phyloP scores from a whole-genome alignment of 2,888 invertebrate genomes.

The Xylophagus ater region DNA sequence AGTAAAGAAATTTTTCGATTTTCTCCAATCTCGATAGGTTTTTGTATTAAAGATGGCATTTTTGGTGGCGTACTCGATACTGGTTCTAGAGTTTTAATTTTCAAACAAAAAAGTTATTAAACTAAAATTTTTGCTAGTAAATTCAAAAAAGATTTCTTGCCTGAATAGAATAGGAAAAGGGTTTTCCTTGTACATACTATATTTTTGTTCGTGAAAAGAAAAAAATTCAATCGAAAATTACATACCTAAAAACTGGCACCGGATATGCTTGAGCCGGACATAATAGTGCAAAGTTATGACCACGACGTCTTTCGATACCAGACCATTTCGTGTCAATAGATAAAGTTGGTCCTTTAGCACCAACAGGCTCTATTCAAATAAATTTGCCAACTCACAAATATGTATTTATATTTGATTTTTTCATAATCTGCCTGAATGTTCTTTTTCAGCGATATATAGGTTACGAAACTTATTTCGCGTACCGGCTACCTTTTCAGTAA shows the following conservation, averaged over 20 bases:
- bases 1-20: constrained; percentile 39
- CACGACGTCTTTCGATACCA: constrained; percentile 41
- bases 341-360: constrained; percentile 60
- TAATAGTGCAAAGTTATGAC: constrained; percentile 26
- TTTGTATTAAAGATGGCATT: constrained; percentile 37
- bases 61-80: constrained; percentile 43
- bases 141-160: too few relatives aligned
- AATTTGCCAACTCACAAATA: constrained; percentile 11
- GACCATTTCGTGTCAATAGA: constrained; percentile 56
- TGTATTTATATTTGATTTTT: too few relatives aligned
- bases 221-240: too few relatives aligned
- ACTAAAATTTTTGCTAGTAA: too few relatives aligned
- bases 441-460: too few relatives aligned
- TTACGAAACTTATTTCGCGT: too few relatives aligned
- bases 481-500: too few relatives aligned
- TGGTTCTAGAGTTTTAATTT: constrained; percentile 35
- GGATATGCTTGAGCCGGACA: constrained; percentile 41
- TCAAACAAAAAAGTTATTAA: constrained; percentile 47
- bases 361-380: constrained; percentile 49
- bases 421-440: too few relatives aligned
- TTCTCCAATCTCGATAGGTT: constrained; percentile 29
- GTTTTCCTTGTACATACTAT: too few relatives aligned
- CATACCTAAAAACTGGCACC: constrained; percentile 39
- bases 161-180: too few relatives aligned
- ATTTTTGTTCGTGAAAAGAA: too few relatives aligned